These are phyloP conservation scores for Anguilla pacifica DNA, from an alignment of 2,797 vertebrate genomes.

Conservation along the genomic window DNA sequence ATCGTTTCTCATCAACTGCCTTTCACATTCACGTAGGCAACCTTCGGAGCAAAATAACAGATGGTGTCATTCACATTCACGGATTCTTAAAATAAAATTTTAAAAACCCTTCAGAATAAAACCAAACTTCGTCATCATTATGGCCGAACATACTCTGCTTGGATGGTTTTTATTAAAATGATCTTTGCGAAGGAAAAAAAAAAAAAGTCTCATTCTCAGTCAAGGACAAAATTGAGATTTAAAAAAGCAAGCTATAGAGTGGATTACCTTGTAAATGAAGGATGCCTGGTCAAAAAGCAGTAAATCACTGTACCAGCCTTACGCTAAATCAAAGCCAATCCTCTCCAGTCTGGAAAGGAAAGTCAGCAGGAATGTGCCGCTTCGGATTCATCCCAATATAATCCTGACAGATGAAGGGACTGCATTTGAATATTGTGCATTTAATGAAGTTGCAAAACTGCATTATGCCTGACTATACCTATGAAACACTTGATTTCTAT, in stretches of 20 bases:
- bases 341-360: neutral
- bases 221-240: conserved; percentile 8
- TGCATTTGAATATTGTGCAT: neutral
- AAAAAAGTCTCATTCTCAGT: neutral
- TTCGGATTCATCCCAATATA: neutral
- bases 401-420: neutral
- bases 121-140: conserved; percentile 5
- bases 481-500: neutral
- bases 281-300: neutral
- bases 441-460: neutral
- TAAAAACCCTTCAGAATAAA: neutral
- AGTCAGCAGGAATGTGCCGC: neutral
- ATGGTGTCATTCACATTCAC: neutral
- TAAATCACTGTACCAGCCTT: neutral
- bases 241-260: neutral
- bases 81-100: conserved; percentile 6
- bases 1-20: conserved; percentile 50
- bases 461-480: neutral
- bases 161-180: conserved; percentile 17
- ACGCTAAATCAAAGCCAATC: neutral
- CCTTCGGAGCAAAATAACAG: neutral
- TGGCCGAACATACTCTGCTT: conserved; percentile 1
- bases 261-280: neutral
- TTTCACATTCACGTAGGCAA: conserved; percentile 23
- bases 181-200: neutral